Evolutionary conservation across 1,140 invertebrate species (phyloP).

Genomic region (Acromyrmex heyeri): DNA sequence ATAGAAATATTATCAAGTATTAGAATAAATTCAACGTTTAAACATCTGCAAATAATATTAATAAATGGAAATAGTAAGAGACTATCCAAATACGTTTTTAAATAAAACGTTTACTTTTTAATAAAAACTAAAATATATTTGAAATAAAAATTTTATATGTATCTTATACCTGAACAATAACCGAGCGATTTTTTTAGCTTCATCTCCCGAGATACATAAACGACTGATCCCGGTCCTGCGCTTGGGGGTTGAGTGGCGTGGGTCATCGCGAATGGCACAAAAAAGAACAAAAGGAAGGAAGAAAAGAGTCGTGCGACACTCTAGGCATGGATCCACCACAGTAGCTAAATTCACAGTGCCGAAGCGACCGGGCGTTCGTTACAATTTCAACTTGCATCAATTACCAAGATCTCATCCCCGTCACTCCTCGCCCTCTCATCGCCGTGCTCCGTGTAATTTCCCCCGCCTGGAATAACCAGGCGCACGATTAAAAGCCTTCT

Average conservation of each 20-base stretch:
- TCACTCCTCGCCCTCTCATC: neutral
- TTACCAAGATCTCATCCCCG: slow-evolving; percentile 43
- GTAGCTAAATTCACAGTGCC: slow-evolving; percentile 57
- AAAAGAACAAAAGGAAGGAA: slow-evolving; percentile 19
- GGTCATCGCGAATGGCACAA: slow-evolving; percentile 47
- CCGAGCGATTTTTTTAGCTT: neutral
- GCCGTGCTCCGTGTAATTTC: slow-evolving; percentile 29
- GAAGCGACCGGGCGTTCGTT: slow-evolving; percentile 59
- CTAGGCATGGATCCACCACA: slow-evolving; percentile 6
- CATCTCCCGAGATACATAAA: neutral
- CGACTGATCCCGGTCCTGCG: slow-evolving; percentile 29
- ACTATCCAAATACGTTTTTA: too few species aligned
- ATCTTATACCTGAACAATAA: neutral
- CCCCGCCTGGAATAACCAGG: slow-evolving; percentile 59
- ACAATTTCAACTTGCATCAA: slow-evolving; percentile 73
- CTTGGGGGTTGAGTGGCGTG: neutral
- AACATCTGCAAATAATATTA: neutral
- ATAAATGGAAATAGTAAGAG: neutral
- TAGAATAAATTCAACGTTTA: neutral
- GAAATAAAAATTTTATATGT: neutral
- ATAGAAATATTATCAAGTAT: neutral
- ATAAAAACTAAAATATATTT: neutral
- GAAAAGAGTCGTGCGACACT: slow-evolving; percentile 44
- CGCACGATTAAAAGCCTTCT: slow-evolving; percentile 61
- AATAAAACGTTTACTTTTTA: too few species aligned